Evolutionary conservation across 2,797 vertebrate species (phyloP).

Genomic region (Platalea minor): DNA sequence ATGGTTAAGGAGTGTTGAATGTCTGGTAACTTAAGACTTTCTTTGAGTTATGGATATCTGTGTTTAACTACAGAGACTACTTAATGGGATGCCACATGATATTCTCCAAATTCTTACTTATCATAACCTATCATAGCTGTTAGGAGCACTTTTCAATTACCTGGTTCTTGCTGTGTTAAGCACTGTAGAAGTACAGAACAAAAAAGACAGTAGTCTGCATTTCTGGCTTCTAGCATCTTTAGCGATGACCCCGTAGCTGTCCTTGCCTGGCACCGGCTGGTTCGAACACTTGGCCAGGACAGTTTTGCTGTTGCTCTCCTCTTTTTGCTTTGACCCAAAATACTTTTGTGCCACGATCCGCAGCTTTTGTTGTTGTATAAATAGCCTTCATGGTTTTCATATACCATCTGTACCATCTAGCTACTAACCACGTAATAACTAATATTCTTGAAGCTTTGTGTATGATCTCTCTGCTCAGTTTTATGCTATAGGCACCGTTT

Average conservation of each 20-base stretch:
- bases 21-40: neutral
- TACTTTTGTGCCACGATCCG: neutral
- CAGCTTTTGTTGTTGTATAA: neutral
- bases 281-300: neutral
- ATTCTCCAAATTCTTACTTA: slow-evolving; percentile 4
- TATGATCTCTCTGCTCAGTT: neutral
- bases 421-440: neutral
- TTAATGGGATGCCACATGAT: neutral
- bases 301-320: neutral
- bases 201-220: neutral
- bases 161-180: neutral
- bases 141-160: neutral
- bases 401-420: neutral
- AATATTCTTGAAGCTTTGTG: neutral
- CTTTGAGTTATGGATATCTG: neutral
- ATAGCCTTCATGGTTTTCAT: neutral
- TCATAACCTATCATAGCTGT: neutral
- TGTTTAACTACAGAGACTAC: neutral
- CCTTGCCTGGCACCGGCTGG: neutral
- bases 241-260: neutral
- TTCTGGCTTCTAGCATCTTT: neutral
- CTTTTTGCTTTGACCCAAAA: neutral
- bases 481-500: neutral
- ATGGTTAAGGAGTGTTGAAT: neutral
- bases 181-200: neutral